Evolutionary conservation across 2,797 vertebrate genomes (phyloP).

Genomic region (Myotis findleyi): DNA sequence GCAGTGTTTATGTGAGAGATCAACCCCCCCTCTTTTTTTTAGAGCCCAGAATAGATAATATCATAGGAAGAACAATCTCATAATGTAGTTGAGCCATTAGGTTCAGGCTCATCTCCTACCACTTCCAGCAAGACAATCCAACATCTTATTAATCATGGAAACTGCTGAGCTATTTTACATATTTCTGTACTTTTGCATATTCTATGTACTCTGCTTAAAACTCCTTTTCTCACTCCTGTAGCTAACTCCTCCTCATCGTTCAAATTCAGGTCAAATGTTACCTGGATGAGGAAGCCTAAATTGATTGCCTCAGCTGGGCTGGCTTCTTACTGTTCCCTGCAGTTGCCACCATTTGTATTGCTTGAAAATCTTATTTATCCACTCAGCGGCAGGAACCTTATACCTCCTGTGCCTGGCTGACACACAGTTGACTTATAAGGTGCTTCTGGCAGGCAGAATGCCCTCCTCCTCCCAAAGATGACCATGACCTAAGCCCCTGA

Average conservation of each 20-base stretch:
- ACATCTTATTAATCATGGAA: not conserved
- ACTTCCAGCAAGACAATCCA: not conserved
- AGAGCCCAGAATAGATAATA: not conserved
- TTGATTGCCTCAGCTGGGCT: not conserved
- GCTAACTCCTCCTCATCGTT: not conserved
- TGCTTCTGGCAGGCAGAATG: not conserved
- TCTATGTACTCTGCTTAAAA: slow-evolving; percentile 10
- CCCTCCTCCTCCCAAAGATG: not conserved
- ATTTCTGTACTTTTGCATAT: not conserved
- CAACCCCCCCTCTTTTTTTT: not conserved
- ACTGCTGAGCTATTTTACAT: not conserved
- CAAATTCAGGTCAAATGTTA: not conserved
- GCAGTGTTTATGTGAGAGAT: not conserved
- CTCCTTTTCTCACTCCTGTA: not conserved
- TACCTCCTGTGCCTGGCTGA: not conserved
- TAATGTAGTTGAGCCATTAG: not conserved
- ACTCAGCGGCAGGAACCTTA: not conserved
- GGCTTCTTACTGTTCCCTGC: not conserved
- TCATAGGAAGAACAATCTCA: not conserved
- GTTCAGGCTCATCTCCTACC: not conserved
- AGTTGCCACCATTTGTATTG: not conserved
- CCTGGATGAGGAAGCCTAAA: not conserved
- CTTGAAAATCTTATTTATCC: not conserved
- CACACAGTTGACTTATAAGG: not conserved
- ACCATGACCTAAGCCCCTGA: not conserved